phyloP scores from a whole-genome alignment of 2,797 vertebrate genomes.

The Trichosurus vulpecula region DNA sequence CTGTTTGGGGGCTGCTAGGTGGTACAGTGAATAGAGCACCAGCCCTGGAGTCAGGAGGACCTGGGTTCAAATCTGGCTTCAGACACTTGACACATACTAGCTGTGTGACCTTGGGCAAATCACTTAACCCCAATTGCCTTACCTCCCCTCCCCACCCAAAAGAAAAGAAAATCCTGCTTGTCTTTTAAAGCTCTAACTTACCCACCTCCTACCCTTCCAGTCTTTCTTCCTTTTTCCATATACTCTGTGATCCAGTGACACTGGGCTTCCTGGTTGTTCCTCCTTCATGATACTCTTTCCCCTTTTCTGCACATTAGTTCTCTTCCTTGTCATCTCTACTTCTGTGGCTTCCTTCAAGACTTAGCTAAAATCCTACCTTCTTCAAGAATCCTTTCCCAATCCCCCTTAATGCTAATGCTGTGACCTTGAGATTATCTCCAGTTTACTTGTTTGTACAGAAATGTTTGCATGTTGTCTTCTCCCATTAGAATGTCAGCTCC shows the following conservation, averaged over 20 bases:
- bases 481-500: background rate
- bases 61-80: too few relatives aligned
- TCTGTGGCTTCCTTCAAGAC: background rate
- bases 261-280: background rate
- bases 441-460: background rate
- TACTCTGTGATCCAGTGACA: background rate
- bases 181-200: background rate
- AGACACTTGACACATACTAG: too few relatives aligned
- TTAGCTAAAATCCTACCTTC: background rate
- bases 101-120: too few relatives aligned
- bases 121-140: too few relatives aligned
- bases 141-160: too few relatives aligned
- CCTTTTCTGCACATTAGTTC: background rate
- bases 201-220: background rate
- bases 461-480: background rate
- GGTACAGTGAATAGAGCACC: too few relatives aligned
- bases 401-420: background rate
- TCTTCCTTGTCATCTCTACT: background rate
- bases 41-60: too few relatives aligned
- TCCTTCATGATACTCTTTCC: background rate
- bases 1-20: too few relatives aligned
- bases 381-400: background rate
- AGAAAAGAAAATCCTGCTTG: background rate
- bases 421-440: background rate
- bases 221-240: background rate